Evolutionary conservation across 53 echinoderm and acorn worm species (phyloP).

Genomic region (Temnopleurus reevesii): DNA sequence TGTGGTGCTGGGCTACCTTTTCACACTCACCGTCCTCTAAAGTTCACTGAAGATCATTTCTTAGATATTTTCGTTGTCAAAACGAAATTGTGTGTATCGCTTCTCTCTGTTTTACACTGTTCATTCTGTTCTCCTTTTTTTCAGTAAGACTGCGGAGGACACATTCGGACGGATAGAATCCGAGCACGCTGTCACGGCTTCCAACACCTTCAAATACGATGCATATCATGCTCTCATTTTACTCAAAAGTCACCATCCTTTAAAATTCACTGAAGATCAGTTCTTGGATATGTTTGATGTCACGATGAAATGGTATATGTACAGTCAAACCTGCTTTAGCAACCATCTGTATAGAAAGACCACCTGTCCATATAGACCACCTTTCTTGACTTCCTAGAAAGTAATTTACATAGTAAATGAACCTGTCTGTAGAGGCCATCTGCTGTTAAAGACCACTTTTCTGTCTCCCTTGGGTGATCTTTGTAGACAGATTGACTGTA

Average conservation of each 20-base stretch:
- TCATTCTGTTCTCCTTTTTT: no score
- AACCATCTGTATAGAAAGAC: no score
- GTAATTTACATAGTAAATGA: neutral
- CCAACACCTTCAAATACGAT: slow-evolving; percentile 95
- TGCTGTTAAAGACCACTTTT: no score
- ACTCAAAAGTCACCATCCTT: slow-evolving; percentile 77
- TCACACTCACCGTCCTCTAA: no score
- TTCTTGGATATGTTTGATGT: slow-evolving; percentile 89
- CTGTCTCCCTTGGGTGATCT: neutral
- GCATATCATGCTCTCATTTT: slow-evolving; percentile 87
- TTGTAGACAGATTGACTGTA: neutral
- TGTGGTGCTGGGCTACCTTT: no score
- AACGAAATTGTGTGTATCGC: no score
- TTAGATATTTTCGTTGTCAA: no score
- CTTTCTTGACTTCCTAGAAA: neutral
- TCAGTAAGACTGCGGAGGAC: slow-evolving; percentile 93
- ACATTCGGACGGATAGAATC: slow-evolving; percentile 98
- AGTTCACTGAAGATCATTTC: no score
- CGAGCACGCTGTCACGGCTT: slow-evolving; percentile 79
- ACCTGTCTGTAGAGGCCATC: no score
- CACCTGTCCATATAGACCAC: neutral
- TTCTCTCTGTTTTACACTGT: no score
- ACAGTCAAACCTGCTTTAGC: neutral
- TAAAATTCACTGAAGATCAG: slow-evolving; percentile 78
- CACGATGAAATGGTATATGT: slow-evolving; percentile 82